phyloP scores from a whole-genome alignment of 2,797 vertebrate species.

The Trematomus bernacchii region DNA sequence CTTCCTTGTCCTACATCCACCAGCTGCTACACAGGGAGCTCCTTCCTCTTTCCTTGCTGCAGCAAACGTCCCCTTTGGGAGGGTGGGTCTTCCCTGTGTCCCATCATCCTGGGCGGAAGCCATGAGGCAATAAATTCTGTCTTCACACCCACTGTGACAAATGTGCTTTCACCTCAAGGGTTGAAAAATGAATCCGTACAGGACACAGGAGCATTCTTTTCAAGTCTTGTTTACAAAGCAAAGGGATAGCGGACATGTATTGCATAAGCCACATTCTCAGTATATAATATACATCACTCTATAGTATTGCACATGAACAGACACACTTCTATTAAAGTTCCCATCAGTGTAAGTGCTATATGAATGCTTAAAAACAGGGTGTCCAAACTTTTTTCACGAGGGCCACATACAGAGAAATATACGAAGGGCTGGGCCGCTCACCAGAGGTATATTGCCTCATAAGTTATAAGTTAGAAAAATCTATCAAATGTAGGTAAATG shows the following conservation, averaged over 20 bases:
- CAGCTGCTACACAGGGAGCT: conserved; percentile 68
- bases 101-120: conserved; percentile 89
- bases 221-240: conserved; percentile 46
- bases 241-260: conserved; percentile 21
- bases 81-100: conserved; percentile 83
- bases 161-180: conserved; percentile 78
- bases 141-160: conserved; percentile 90
- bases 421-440: too few species aligned
- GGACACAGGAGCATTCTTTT: conserved; percentile 73
- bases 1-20: conserved; percentile 75
- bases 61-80: conserved; percentile 78
- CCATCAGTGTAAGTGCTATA: too few species aligned
- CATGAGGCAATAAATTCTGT: conserved; percentile 86
- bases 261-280: conserved; percentile 9
- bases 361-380: too few species aligned
- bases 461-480: too few species aligned
- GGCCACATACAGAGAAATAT: too few species aligned
- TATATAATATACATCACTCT: conserved; percentile 23
- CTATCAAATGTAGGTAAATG: too few species aligned
- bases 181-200: conserved; percentile 80
- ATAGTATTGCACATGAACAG: conserved; percentile 30
- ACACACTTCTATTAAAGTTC: conserved; percentile 28
- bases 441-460: too few species aligned
- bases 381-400: too few species aligned
- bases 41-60: conserved; percentile 76